Evolutionary conservation across 2,797 vertebrate genomes (phyloP), one percentile per base, ranked within the genome.

Genomic region (Cygnus olor): DNA sequence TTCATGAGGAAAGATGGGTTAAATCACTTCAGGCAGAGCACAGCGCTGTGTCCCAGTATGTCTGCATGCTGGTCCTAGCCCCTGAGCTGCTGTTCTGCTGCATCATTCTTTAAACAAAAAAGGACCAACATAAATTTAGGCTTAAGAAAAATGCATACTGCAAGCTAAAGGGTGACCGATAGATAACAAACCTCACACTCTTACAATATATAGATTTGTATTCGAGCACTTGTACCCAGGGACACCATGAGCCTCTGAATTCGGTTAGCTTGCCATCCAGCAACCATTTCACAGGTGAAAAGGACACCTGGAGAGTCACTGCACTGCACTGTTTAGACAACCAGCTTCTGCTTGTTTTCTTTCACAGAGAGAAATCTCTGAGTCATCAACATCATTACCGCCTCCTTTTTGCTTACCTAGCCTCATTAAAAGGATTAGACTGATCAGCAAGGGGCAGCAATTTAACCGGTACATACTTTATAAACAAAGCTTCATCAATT

Each of bases 381-480:
- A 84, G 83, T 96, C 94, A 95, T 96, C 85, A 85, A 85, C 82
- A 87, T 94, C 91, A 77, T 86, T 91, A 94, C 88, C 57, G 87
- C 44, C 65, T 84, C 63, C 78, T 90, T 96, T 96, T 90, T 95
- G 95, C 86, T 96, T 94, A 96, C 80, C 68, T 91, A 93, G 93
- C 54, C 68, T 97, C 91, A 84, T 97, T 96, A 96, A 71, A 84
- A 87, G 76, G 84, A 93, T 96, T 81, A 85, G 70, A 72, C 53
- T 5, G 11, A 80, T 95, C 96, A 91, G 88, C 95, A 95, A 88
- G 17, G 61, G 78, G 79, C 74, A 96, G 82, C 77, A 94, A 89
- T 84, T 88, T 95, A 96, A 94, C 65, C 20, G 11, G 24, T 34
- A 25, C 22, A 28, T 44, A 60, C 85, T 79, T 94, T 61, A 84